phyloP scores from a whole-genome alignment of 2,113 vertebrate species.

The Pleuronectes platessa region DNA sequence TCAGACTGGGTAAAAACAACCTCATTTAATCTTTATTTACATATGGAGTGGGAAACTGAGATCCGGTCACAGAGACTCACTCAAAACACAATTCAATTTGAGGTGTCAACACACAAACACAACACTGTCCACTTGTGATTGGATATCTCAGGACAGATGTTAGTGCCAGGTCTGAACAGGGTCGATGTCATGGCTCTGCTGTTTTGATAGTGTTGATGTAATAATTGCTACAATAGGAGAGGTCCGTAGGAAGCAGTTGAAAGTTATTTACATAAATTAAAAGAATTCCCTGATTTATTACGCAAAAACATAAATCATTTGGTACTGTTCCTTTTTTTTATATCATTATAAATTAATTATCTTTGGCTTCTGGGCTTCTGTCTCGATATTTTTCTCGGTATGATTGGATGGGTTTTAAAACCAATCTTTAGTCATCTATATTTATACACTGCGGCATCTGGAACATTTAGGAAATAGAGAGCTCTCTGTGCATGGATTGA shows the following conservation, averaged over 20 bases:
- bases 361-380: background rate
- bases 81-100: too few relatives aligned
- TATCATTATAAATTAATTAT: background rate
- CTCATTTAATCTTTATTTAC: too few relatives aligned
- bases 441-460: background rate
- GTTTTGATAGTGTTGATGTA: too few relatives aligned
- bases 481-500: conserved; percentile 2
- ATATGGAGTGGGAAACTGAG: too few relatives aligned
- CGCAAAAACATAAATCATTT: background rate
- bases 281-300: background rate
- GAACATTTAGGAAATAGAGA: background rate
- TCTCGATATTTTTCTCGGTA: background rate
- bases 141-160: too few relatives aligned
- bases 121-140: too few relatives aligned
- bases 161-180: too few relatives aligned
- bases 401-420: background rate
- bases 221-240: background rate
- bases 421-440: background rate
- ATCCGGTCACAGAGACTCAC: too few relatives aligned
- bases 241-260: background rate
- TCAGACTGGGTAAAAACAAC: too few relatives aligned
- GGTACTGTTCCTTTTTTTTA: background rate
- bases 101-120: too few relatives aligned
- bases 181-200: too few relatives aligned
- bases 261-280: background rate